Conservation (phyloP, 2,888 invertebrate genomes). For the Dione juno region DNA sequence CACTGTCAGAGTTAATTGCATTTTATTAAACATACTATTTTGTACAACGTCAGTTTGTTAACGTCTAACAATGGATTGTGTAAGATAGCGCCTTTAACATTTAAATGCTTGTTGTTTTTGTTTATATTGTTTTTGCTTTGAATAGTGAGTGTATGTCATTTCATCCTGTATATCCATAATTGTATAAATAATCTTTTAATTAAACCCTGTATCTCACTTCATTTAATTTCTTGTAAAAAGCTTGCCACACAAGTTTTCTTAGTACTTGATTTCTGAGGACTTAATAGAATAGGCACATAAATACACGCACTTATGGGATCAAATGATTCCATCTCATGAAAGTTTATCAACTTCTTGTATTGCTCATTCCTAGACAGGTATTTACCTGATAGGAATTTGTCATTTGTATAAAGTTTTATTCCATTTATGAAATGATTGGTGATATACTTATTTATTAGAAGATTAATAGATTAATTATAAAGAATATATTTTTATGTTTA, state of each 20-base stretch:
- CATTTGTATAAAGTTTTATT: not conserved
- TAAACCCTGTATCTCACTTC: not conserved
- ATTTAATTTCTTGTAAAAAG: constrained; percentile 6
- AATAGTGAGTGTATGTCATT: constrained; percentile 3
- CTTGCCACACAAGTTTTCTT: constrained; percentile 27
- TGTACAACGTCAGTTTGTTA: constrained; percentile 2
- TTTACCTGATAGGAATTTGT: not conserved
- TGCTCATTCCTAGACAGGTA: not conserved
- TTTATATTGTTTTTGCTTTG: not conserved
- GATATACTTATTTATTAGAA: too few relatives aligned
- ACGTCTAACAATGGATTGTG: constrained; percentile 3
- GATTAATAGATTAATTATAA: too few relatives aligned
- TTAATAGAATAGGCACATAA: constrained; percentile 5
- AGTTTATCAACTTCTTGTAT: not conserved
- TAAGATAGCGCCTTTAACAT: not conserved
- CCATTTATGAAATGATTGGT: too few relatives aligned
- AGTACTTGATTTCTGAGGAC: constrained; percentile 23
- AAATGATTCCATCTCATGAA: not conserved
- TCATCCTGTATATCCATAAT: not conserved
- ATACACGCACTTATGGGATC: not conserved
- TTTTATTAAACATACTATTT: constrained; percentile 13
- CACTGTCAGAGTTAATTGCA: constrained; percentile 19
- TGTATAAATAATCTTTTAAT: constrained; percentile 10
- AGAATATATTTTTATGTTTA: not conserved
- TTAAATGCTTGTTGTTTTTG: not conserved